Base-by-base conservation (phyloP, 2,113 vertebrate species). In the Hippoglossus stenolepis region DNA sequence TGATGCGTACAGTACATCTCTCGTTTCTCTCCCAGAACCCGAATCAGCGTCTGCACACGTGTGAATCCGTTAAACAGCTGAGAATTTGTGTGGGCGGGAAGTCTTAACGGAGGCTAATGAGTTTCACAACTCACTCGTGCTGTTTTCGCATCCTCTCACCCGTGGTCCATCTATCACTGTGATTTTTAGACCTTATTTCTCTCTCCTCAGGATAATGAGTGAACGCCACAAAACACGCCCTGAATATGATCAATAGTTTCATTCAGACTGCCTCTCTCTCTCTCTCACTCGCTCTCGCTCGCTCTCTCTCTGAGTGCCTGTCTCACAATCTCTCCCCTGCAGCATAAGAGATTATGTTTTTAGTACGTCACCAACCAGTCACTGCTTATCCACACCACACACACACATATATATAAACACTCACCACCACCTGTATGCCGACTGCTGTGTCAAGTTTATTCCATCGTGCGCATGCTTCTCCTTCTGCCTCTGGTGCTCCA, bases 31-130 rank as follows among this genome's bases (percentile, higher is more conserved):
- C 75, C 66, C 68, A 13, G 45, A 65, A 61, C 82, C 82, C 65
- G 26, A 62, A 83, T 68, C 68, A 81, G 58, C 13, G 17, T 83
- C 61, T 43, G 72, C 56, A 66, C 72, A 53, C 66, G 10, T 53
- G 70, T 72, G 78, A 84, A 83, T 71, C 67, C 20, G 23, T 56
- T 62, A 11, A 43, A 43, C 76, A 75, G 81, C 77, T 70, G 79
- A 85, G 76, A 75, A 65, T 80, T 53, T 62, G 70, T 40, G 79
- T 87, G 70, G 80, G 78, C 68, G 69, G 57, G 49, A 75, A 56
- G 77, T 58, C 58, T 47, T 79, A 71, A 79, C 11, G 20, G 63
- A 70, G 78, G 80, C 79, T 87, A 87, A 90, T 90, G 85, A 90
- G 84, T 84, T 85, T 77, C 80, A 86, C 82, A 79, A 68, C 65